Percentiles rank a stretch among this genome's conserved stretches.
Evolutionary conservation across 2,113 vertebrate species (phyloP).

Genomic region (Gallinago media): DNA sequence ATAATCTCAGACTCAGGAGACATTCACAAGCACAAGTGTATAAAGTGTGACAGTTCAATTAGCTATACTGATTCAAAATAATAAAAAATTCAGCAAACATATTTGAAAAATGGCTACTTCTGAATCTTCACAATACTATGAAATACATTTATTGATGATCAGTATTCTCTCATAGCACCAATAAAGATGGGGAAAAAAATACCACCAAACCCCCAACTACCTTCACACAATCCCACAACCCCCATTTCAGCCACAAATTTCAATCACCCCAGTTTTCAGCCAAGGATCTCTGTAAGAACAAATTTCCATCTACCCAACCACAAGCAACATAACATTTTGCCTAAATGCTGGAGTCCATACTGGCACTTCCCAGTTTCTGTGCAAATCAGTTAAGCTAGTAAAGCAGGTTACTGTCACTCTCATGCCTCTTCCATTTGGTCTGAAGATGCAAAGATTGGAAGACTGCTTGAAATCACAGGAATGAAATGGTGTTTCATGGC

Average conservation of each 20-base stretch:
- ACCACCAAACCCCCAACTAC: not conserved
- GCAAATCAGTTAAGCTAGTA: not conserved
- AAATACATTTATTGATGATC: not conserved
- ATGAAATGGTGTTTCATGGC: not conserved
- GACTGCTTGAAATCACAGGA: not conserved
- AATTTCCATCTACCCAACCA: not conserved
- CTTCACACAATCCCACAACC: not conserved
- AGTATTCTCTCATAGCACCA: not conserved
- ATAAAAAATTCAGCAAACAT: not conserved
- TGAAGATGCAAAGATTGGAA: not conserved
- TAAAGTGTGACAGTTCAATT: not conserved
- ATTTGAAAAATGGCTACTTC: not conserved
- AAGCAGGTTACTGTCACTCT: not conserved
- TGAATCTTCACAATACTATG: not conserved
- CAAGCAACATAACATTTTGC: not conserved
- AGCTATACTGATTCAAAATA: not conserved
- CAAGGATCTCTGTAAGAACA: not conserved
- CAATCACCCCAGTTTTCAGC: accelerated
- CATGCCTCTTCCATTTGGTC: not conserved
- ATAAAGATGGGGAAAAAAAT: not conserved
- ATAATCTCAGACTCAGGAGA: not conserved
- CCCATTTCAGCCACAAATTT: not conserved
- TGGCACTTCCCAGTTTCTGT: not conserved
- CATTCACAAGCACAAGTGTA: not conserved
- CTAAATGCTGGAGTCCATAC: not conserved